Evolutionary conservation across 2,797 vertebrate genomes (phyloP).

Genomic region (Pseudochromis fuscus): DNA sequence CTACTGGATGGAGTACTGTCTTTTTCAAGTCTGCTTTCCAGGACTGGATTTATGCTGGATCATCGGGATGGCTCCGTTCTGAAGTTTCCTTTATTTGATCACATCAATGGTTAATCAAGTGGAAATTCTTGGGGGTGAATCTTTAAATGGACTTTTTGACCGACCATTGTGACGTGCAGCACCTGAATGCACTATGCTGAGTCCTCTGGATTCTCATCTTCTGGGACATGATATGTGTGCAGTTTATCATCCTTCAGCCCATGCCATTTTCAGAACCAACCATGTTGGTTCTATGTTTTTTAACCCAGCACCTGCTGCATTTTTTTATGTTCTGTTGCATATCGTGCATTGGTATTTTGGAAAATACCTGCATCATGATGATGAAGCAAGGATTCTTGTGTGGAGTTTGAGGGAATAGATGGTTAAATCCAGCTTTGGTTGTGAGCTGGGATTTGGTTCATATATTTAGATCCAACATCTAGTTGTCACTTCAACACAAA

Average conservation of each 20-base stretch:
- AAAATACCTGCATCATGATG: not conserved
- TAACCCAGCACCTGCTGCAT: not conserved
- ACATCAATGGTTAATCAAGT: conserved; percentile 1
- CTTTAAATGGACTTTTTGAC: conserved; percentile 3
- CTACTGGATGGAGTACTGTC: not conserved
- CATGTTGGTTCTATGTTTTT: not conserved
- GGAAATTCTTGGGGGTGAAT: conserved; percentile 6
- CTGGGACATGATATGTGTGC: not conserved
- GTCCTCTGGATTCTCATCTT: not conserved
- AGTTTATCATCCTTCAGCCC: not conserved
- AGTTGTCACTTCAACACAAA: no score
- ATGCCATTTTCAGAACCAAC: not conserved
- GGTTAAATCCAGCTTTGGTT: not conserved
- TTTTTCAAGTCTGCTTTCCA: conserved; percentile 10
- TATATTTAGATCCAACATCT: no score
- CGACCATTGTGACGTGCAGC: not conserved
- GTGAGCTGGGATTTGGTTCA: not conserved
- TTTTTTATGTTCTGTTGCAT: not conserved
- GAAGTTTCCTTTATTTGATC: not conserved
- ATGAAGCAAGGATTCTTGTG: not conserved
- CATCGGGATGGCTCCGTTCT: not conserved
- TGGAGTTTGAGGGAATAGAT: not conserved
- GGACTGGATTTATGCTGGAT: conserved; percentile 13
- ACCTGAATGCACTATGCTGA: not conserved
- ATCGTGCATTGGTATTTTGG: not conserved